A percentile compares a stretch with the other conserved stretches of the same genome.
phyloP scores from a whole-genome alignment of 2,113 vertebrate genomes.

The Callipepla californica region DNA sequence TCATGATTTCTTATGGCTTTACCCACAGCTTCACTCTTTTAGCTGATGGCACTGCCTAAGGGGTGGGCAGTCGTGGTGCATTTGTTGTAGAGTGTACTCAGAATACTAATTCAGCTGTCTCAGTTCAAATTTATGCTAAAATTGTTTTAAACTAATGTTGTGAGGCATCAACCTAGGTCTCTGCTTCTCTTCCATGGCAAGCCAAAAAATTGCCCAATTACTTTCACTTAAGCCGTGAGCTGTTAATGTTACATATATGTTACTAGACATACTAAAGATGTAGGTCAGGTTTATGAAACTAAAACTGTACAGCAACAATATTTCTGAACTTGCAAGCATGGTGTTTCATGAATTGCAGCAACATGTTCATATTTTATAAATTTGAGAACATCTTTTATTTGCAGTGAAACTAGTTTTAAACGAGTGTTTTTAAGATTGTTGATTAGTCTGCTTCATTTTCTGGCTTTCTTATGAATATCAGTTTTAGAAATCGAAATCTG shows the following conservation, averaged over 20 bases:
- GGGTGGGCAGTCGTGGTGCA: not conserved
- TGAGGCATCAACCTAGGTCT: not conserved
- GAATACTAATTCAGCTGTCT: not conserved
- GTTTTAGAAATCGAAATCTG: not conserved
- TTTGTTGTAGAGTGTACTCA: not conserved
- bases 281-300: not conserved
- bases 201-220: not conserved
- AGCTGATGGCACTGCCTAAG: not conserved
- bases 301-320: not conserved
- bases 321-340: not conserved
- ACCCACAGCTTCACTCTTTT: not conserved
- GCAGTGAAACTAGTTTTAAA: not conserved
- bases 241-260: not conserved
- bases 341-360: not conserved
- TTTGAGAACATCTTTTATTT: not conserved
- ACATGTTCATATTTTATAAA: not conserved
- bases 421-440: not conserved
- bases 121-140: not conserved
- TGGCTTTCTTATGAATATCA: not conserved
- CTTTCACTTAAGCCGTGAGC: not conserved
- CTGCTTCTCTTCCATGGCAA: not conserved
- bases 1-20: not conserved
- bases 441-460: not conserved
- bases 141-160: not conserved
- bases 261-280: not conserved